Evolutionary conservation across 2,113 vertebrate species (phyloP).

Genomic region (Pycnonotus jocosus): DNA sequence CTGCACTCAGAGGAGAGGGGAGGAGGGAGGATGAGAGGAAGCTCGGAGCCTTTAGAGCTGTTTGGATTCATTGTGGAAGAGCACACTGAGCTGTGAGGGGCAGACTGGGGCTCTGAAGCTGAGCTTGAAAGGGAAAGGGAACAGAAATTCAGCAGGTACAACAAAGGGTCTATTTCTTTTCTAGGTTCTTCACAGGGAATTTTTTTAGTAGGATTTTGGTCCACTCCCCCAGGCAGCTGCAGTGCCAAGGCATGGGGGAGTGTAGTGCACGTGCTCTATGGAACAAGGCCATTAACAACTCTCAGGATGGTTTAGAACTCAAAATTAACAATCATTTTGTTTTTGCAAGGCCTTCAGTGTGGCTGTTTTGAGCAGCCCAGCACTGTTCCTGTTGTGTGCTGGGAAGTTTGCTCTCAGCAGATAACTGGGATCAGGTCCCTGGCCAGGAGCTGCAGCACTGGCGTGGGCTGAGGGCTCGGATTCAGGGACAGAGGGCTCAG

Average conservation of each 20-base stretch:
- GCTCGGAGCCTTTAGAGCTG: background rate
- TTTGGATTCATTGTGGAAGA: background rate
- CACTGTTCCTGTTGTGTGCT: rapidly evolving
- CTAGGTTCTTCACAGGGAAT: background rate
- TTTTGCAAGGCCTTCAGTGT: background rate
- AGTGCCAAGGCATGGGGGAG: background rate
- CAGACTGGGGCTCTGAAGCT: background rate
- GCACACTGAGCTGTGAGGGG: background rate
- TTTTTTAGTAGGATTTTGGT: background rate
- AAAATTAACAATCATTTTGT: rapidly evolving
- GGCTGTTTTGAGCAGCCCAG: background rate
- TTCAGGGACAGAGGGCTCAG: background rate
- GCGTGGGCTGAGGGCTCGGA: background rate
- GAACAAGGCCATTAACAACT: no score
- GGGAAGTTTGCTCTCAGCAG: background rate
- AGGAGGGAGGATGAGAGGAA: background rate
- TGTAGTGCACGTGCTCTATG: rapidly evolving
- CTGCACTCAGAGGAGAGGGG: background rate
- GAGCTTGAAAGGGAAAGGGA: background rate
- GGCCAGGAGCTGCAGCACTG: background rate
- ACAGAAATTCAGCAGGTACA: background rate
- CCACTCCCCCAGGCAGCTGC: background rate
- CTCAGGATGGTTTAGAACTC: background rate
- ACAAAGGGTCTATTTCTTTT: background rate
- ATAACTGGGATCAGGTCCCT: background rate